Evolutionary conservation across 2,888 invertebrate genomes (phyloP).

Genomic region (Liopterus haemorrhoidalis): DNA sequence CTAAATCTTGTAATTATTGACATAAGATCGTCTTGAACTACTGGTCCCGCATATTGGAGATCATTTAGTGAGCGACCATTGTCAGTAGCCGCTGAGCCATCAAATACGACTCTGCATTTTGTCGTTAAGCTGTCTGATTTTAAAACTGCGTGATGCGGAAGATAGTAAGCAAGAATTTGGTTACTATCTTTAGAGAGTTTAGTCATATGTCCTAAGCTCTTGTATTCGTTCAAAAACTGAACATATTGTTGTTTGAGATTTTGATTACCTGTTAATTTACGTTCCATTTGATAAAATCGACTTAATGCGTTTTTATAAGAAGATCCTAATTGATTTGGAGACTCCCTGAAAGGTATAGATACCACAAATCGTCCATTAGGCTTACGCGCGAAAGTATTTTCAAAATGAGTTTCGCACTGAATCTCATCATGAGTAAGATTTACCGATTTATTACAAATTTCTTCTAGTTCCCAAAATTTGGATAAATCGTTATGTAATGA

Average conservation of each 20-base stretch:
- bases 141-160: constrained; percentile 26
- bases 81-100: constrained; percentile 21
- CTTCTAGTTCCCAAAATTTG: constrained; percentile 13
- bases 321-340: constrained; percentile 6
- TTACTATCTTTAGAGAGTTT: neutral
- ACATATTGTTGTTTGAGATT: constrained; percentile 8
- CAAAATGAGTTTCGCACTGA: constrained; percentile 14
- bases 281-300: constrained; percentile 15
- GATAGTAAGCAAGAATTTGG: constrained; percentile 7
- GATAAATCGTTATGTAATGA: constrained; percentile 1
- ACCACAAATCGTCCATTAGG: constrained; percentile 14
- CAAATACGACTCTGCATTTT: constrained; percentile 26
- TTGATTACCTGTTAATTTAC: constrained; percentile 8
- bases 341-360: constrained; percentile 14
- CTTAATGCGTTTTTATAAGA: constrained; percentile 13
- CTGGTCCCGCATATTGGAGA: constrained; percentile 27
- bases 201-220: constrained; percentile 14
- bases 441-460: neutral
- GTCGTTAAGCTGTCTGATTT: constrained; percentile 23
- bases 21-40: constrained; percentile 29
- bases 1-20: constrained; percentile 30
- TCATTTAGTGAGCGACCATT: constrained; percentile 30
- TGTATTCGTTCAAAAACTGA: constrained; percentile 14
- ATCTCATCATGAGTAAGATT: constrained; percentile 6
- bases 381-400: constrained; percentile 1